A percentile compares a stretch with the other conserved stretches of the same genome.
Evolutionary conservation across 2,888 invertebrate genomes (phyloP).

Genomic region (Elmis aenea): DNA sequence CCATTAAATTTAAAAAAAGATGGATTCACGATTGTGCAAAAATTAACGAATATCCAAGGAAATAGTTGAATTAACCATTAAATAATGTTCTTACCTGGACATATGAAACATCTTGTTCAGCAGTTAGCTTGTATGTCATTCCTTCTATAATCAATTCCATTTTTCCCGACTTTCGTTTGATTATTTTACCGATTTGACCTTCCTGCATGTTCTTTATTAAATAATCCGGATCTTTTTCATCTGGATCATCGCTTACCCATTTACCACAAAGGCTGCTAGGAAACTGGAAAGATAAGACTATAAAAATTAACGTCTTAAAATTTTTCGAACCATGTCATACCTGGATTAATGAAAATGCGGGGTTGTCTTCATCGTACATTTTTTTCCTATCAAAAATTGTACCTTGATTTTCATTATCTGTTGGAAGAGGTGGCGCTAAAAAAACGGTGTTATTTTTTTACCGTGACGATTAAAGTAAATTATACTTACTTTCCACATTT

Average conservation of each 20-base stretch:
- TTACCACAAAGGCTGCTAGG: constrained; percentile 41
- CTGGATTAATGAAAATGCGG: constrained; percentile 34
- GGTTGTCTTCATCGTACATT: constrained; percentile 32
- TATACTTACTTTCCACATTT: no score
- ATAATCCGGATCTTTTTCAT: constrained; percentile 9
- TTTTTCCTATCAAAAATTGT: constrained; percentile 25
- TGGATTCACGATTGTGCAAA: no score
- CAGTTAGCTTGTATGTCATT: constrained; percentile 36
- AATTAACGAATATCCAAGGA: no score
- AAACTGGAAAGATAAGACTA: constrained; percentile 30
- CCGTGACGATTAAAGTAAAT: no score
- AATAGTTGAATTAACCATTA: no score
- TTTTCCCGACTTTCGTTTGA: constrained; percentile 38
- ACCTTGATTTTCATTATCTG: neutral
- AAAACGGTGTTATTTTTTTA: no score
- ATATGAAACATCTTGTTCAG: no score
- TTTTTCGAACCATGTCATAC: constrained; percentile 22
- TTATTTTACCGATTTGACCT: constrained; percentile 40
- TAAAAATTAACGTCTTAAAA: neutral
- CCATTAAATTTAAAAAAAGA: no score
- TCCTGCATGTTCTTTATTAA: constrained; percentile 35
- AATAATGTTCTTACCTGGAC: no score
- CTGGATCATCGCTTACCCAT: constrained; percentile 37
- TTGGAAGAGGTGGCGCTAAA: no score
- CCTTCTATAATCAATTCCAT: constrained; percentile 38